Percentiles rank a stretch among this genome's conserved stretches.
phyloP scores from a whole-genome alignment of 2,888 invertebrate genomes.

The Hesperia comma region DNA sequence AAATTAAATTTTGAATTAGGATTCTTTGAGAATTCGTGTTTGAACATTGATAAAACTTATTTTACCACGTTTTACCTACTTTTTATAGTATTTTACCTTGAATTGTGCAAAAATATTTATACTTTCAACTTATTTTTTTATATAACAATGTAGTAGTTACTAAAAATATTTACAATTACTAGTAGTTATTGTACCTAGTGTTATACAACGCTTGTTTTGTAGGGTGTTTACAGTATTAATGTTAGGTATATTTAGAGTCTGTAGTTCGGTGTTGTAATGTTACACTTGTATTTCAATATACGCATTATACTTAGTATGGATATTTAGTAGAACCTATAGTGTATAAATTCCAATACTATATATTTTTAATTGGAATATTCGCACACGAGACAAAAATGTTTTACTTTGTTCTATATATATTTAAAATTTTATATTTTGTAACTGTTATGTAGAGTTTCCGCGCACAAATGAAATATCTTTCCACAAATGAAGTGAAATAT shows the following conservation, averaged over 20 bases:
- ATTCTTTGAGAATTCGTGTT: neutral
- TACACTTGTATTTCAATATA: conserved; percentile 6
- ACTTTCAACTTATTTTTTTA: neutral
- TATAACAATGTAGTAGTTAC: neutral
- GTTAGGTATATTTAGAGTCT: conserved; percentile 41
- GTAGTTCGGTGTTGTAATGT: conserved; percentile 23
- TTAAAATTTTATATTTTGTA: no score
- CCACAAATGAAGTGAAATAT: no score
- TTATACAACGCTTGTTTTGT: conserved; percentile 39
- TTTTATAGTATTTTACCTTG: neutral
- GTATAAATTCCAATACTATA: neutral
- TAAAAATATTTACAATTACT: conserved; percentile 13
- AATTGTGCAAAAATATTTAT: conserved; percentile 8
- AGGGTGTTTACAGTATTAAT: conserved; percentile 43
- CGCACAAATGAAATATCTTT: no score
- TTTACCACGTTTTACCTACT: neutral
- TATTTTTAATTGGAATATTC: no score
- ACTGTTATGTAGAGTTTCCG: no score
- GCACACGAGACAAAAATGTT: no score
- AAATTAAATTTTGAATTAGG: neutral
- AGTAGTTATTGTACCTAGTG: conserved; percentile 3
- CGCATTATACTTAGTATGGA: neutral
- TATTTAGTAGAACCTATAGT: neutral
- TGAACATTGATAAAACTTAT: neutral
- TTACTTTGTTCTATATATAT: no score